Evolutionary conservation across 2,113 vertebrate genomes (phyloP).

Genomic region (Panthera tigris): DNA sequence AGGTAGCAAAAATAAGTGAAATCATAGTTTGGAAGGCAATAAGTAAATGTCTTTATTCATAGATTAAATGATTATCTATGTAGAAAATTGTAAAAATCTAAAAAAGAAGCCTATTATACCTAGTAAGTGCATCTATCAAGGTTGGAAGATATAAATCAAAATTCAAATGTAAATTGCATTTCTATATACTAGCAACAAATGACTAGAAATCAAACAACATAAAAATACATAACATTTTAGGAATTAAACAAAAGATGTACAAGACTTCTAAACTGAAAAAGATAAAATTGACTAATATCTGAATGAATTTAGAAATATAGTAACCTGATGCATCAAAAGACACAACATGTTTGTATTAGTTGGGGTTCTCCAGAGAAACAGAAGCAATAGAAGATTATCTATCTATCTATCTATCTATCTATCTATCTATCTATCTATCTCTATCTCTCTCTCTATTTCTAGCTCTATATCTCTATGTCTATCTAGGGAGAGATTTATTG

Average conservation of each 20-base stretch:
- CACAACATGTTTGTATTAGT: background rate
- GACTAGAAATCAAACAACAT: background rate
- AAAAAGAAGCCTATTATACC: background rate
- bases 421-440: too few relatives aligned
- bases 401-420: too few relatives aligned
- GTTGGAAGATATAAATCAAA: background rate
- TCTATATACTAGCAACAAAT: background rate
- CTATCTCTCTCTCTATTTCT: too few relatives aligned
- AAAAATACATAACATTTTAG: background rate
- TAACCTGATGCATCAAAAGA: background rate
- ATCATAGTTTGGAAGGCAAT: background rate
- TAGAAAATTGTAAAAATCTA: background rate
- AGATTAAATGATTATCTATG: background rate
- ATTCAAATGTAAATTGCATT: background rate
- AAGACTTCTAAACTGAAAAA: background rate
- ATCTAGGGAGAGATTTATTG: too few relatives aligned
- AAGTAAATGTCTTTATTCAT: background rate
- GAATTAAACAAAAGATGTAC: background rate
- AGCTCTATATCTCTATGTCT: too few relatives aligned
- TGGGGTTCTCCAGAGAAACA: background rate
- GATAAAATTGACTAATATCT: background rate
- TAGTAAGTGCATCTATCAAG: background rate
- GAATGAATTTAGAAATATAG: background rate
- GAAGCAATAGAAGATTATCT: background rate
- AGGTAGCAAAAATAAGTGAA: background rate